Percentiles rank a stretch among this genome's conserved stretches.
Conservation (phyloP, 1,140 invertebrate genomes). For the Nasonia vitripennis region DNA sequence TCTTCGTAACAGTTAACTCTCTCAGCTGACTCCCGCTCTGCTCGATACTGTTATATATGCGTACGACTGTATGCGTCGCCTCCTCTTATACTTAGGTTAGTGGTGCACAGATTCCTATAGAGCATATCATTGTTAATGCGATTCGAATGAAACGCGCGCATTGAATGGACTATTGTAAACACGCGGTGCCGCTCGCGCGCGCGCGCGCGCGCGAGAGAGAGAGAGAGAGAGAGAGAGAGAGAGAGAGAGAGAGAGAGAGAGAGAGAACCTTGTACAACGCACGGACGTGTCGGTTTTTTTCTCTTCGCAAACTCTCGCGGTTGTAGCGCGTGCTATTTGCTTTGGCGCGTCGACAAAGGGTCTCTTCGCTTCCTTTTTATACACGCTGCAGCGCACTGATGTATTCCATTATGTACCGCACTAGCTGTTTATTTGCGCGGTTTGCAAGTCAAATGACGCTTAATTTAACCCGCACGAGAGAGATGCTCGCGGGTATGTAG, state of each 20-base stretch:
- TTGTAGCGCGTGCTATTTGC: background rate
- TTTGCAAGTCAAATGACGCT: background rate
- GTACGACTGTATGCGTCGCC: no score
- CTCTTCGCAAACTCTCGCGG: background rate
- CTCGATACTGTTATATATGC: no score
- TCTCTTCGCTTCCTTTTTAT: background rate
- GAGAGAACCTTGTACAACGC: background rate
- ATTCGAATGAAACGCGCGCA: background rate
- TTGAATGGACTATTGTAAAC: constrained; percentile 37
- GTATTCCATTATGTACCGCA: background rate
- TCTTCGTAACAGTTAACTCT: constrained; percentile 4
- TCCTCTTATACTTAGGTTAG: background rate
- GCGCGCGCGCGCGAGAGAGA: background rate
- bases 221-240: no score
- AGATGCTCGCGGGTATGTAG: no score
- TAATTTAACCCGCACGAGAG: background rate
- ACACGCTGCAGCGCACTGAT: background rate
- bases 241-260: no score
- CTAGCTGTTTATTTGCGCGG: background rate
- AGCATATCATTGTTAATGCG: background rate
- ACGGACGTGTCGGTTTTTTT: constrained; percentile 1
- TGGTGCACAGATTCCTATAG: background rate
- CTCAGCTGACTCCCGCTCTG: background rate
- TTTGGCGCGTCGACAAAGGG: background rate
- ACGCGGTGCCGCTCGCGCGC: background rate